phyloP scores from a whole-genome alignment of 2,113 vertebrate genomes.

The Xenopus borealis region DNA sequence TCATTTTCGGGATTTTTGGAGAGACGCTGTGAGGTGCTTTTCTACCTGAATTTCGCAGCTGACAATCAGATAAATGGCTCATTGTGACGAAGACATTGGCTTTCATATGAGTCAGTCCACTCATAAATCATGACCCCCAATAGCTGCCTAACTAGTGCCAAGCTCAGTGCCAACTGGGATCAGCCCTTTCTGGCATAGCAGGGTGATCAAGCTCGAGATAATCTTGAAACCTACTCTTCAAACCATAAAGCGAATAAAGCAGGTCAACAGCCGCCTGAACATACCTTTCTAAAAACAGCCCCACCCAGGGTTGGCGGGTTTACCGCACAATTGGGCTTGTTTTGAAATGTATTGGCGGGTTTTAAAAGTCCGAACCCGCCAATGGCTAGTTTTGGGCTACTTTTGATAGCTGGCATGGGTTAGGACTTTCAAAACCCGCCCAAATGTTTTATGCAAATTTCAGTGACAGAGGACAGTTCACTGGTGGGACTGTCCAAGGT shows the following conservation, averaged over 20 bases:
- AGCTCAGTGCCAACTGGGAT: conserved; percentile 3
- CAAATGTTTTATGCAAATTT: too few species aligned
- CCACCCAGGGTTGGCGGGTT: too few species aligned
- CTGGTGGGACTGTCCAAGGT: too few species aligned
- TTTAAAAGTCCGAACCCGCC: too few species aligned
- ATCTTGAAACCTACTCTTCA: conserved; percentile 30
- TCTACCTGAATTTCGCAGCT: background rate
- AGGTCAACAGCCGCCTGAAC: conserved; percentile 43
- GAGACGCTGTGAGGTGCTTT: background rate
- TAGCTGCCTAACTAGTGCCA: background rate
- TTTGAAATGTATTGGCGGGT: too few species aligned
- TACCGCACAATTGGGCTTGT: too few species aligned
- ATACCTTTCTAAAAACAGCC: conserved; percentile 40
- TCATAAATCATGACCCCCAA: background rate
- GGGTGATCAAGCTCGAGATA: conserved; percentile 3
- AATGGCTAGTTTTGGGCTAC: too few species aligned
- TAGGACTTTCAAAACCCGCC: too few species aligned
- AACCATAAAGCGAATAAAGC: conserved; percentile 31
- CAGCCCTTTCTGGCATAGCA: background rate
- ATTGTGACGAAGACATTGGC: background rate
- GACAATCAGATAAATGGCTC: background rate
- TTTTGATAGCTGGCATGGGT: too few species aligned
- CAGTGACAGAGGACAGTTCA: too few species aligned
- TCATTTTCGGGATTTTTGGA: background rate
- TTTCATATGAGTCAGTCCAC: background rate